phyloP scores from a whole-genome alignment of 1,140 invertebrate genomes.

The Campoletis sonorensis region DNA sequence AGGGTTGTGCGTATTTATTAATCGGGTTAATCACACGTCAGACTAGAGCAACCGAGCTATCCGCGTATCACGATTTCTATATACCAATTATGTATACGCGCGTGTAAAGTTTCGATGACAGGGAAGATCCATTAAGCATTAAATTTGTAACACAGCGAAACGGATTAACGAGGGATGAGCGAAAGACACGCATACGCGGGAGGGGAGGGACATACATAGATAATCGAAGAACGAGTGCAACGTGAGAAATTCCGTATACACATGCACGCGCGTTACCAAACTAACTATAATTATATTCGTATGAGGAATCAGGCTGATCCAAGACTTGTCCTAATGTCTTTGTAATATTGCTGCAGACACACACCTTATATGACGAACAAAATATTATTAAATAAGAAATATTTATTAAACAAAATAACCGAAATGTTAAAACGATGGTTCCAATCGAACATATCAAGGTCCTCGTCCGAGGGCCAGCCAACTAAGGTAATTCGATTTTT shows the following conservation, averaged over 20 bases:
- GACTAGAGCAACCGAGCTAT: background rate
- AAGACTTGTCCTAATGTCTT: constrained; percentile 4
- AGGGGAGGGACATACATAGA: no score
- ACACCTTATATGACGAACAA: constrained; percentile 22
- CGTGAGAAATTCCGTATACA: no score
- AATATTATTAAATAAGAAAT: background rate
- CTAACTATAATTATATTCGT: no score
- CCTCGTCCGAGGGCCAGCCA: constrained; percentile 62
- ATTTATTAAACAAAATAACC: constrained; percentile 5
- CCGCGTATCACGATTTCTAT: background rate
- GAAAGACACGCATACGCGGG: background rate
- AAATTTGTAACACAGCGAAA: background rate
- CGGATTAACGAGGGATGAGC: background rate
- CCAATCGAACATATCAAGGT: constrained; percentile 70
- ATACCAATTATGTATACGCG: background rate
- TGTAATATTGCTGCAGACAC: constrained; percentile 1
- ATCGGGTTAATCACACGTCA: background rate
- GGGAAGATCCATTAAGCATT: background rate
- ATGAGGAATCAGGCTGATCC: no score
- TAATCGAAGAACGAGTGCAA: no score
- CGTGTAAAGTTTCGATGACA: background rate
- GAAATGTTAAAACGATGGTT: constrained; percentile 59
- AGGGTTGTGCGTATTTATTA: background rate
- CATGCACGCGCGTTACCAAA: no score
- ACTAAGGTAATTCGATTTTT: constrained; percentile 58